Percentiles rank a stretch among this genome's conserved stretches.
These are phyloP conservation scores for Elymnias hypermnestra DNA, from an alignment of 1,140 invertebrate genomes.

Conservation along the genomic window DNA sequence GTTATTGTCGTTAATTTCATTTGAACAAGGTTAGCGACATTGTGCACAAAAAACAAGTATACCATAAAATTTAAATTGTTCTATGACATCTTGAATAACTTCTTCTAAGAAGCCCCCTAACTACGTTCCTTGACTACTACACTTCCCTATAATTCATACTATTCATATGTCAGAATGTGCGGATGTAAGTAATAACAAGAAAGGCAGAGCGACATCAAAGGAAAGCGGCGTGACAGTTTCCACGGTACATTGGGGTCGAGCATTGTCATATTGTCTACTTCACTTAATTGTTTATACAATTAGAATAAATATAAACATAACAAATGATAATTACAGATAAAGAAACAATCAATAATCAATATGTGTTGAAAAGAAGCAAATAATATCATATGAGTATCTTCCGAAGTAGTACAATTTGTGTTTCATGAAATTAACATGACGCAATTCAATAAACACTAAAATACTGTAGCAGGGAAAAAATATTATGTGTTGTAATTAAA, in stretches of 20 bases:
- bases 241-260: slow-evolving; percentile 50
- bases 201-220: slow-evolving; percentile 38
- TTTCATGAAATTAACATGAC: no score
- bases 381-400: no score
- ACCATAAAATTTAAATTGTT: not conserved
- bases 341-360: no score
- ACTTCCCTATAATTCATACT: slow-evolving; percentile 13
- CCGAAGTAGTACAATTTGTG: no score
- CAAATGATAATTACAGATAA: slow-evolving; percentile 2
- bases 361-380: no score
- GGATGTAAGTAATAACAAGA: slow-evolving; percentile 21
- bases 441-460: no score
- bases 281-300: slow-evolving; percentile 21
- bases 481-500: no score
- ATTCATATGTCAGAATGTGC: slow-evolving; percentile 25
- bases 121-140: slow-evolving; percentile 2
- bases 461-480: no score
- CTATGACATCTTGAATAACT: not conserved
- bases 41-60: no score
- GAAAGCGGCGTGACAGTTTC: slow-evolving; percentile 65
- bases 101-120: not conserved
- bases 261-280: slow-evolving; percentile 48
- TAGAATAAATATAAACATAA: slow-evolving; percentile 7
- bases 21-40: no score
- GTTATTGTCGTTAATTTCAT: not conserved